Evolutionary conservation across 2,888 invertebrate species (phyloP), one percentile per base, ranked within the genome.

Genomic region (Melinaea marsaeus): DNA sequence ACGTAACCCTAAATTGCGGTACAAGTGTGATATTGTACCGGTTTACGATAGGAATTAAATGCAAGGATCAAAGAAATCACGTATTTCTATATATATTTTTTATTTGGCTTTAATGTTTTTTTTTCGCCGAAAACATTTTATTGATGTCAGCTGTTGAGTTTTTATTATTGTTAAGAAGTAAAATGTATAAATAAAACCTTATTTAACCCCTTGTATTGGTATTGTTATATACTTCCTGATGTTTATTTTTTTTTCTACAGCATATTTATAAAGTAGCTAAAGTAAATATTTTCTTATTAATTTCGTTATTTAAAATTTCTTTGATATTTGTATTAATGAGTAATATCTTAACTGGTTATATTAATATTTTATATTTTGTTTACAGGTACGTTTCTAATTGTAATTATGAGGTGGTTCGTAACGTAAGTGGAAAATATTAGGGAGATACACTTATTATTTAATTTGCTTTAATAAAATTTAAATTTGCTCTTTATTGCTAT

Each of bases 1-100:
- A 80, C 80, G 63, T 73, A 76, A 77, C 77, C 79, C 79, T 79
- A 79, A 81, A 83, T 83, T 81, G 79, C 81, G 80, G 78, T 78
- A 68, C 78, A 75, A 74, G 73, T 74, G 75, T 74, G 83, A 80
- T 80, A 80, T 79, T 79, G 76, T 62, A 62, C 63, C 55, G 59
- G 64, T 58, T 58, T 55, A 61, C 59, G 61, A 51, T 65, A 57
- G 32, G 61, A 60, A 55, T 55, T 55, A 55, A 51, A 51, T 11
- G 22, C 51, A 51, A 51, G 51, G 51, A 32, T 51, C 51, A 51
- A 51, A 51, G 11, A 51, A 5, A 51, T 51, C 6, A 7, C 22
- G n/a, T 48, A 48, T 48, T 48, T 48, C n/a, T 48, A 13, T 48
- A 48, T 48, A 22, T 48, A 7, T 9, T 51, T 51, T 22, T 32